phyloP scores from a whole-genome alignment of 2,113 vertebrate species.

The Taxidea taxus region DNA sequence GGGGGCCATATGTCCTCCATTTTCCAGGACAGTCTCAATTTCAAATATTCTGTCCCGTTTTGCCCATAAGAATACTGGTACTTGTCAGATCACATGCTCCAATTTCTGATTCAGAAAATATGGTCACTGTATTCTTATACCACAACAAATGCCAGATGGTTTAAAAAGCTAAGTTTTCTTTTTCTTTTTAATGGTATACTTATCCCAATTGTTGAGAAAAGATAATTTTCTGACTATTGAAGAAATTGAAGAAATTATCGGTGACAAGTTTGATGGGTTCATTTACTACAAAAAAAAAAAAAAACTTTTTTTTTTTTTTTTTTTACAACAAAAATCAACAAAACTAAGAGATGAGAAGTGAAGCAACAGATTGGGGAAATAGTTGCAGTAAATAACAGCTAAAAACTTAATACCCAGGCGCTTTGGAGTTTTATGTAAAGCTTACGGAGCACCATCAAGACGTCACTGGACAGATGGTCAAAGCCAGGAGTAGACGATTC shows the following conservation, averaged over 20 bases:
- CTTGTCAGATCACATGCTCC: constrained; percentile 70
- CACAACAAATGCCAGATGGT: constrained; percentile 77
- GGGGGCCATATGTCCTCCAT: constrained; percentile 70
- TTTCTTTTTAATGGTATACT: constrained; percentile 62
- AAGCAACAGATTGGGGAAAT: constrained; percentile 30
- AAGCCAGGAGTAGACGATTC: constrained; percentile 27
- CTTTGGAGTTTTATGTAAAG: constrained; percentile 26
- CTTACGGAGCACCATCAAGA: background rate
- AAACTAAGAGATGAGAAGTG: constrained; percentile 9
- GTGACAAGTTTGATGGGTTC: constrained; percentile 63
- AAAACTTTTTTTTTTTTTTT: background rate
- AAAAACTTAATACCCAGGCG: constrained; percentile 8
- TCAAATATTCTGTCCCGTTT: constrained; percentile 74
- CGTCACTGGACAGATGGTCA: background rate
- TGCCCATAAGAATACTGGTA: constrained; percentile 70
- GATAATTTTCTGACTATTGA: constrained; percentile 72
- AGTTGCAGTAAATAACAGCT: background rate
- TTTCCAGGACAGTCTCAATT: constrained; percentile 70
- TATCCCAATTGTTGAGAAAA: constrained; percentile 73
- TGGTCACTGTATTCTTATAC: constrained; percentile 68
- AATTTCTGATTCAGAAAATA: constrained; percentile 77
- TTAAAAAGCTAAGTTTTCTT: constrained; percentile 70
- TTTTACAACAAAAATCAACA: constrained; percentile 43
- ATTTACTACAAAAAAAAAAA: constrained; percentile 29
- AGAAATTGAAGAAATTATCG: constrained; percentile 73